Percentiles rank a stretch among this genome's conserved stretches.
Conservation (phyloP, 2,888 invertebrate species). For the Leucophenga montana region DNA sequence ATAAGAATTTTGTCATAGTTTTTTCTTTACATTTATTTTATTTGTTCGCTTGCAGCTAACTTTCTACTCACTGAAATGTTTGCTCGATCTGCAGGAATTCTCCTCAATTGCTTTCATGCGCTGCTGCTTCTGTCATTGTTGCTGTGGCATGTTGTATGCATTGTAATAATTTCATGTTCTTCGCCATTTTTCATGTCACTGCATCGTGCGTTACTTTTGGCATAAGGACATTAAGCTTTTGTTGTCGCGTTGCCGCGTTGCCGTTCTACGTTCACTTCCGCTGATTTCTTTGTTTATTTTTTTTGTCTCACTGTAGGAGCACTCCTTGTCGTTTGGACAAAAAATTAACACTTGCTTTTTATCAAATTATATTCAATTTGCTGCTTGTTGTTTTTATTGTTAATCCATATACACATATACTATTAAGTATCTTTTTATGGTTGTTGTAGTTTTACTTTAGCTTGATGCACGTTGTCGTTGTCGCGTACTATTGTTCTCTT, state of each 20-base stretch:
- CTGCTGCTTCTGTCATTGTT: conserved; percentile 5
- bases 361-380: conserved; percentile 66
- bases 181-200: conserved; percentile 66
- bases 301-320: conserved; percentile 32
- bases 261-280: no score
- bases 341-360: conserved; percentile 67
- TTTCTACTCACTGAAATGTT: not conserved
- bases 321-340: conserved; percentile 40
- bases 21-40: conserved; percentile 7
- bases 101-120: conserved; percentile 24
- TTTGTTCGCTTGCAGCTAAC: not conserved
- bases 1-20: conserved; percentile 14
- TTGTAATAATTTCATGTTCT: conserved; percentile 56
- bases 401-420: no score
- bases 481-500: no score
- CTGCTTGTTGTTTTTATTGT: conserved; percentile 42
- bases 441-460: conserved; percentile 27
- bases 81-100: conserved; percentile 28
- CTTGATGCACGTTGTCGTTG: conserved; percentile 6
- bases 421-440: not conserved
- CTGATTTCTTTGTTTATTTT: not conserved
- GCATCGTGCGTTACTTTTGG: conserved; percentile 38
- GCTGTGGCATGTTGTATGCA: conserved; percentile 30
- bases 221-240: conserved; percentile 60
- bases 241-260: conserved; percentile 23